Percentiles rank a stretch among this genome's conserved stretches.
phyloP scores from a whole-genome alignment of 2,888 invertebrate species.

The Galerucella pusilla region DNA sequence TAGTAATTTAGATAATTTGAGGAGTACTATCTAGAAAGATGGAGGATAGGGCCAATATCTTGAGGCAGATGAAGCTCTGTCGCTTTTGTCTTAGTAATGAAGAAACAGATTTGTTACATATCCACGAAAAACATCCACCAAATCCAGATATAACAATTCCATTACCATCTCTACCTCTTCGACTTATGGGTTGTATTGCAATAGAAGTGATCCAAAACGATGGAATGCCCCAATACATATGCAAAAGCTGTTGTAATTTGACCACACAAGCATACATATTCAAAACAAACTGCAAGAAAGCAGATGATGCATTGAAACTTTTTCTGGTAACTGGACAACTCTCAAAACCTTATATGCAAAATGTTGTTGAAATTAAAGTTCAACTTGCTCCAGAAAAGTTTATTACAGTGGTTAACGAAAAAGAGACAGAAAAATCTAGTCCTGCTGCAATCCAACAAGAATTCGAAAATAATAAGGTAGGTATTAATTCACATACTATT shows the following conservation, averaged over 20 bases:
- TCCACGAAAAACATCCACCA: conserved; percentile 72
- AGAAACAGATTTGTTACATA: conserved; percentile 72
- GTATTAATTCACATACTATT: background rate
- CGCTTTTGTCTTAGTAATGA: conserved; percentile 77
- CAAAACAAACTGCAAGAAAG: conserved; percentile 80
- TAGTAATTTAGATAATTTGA: background rate
- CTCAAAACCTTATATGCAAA: conserved; percentile 50
- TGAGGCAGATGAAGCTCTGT: conserved; percentile 75
- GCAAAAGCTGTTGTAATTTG: conserved; percentile 74
- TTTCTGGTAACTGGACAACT: conserved; percentile 74
- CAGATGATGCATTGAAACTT: conserved; percentile 77
- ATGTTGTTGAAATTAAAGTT: conserved; percentile 34
- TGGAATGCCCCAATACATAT: conserved; percentile 80
- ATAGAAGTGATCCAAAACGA: conserved; percentile 80
- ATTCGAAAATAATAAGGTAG: conserved; percentile 7
- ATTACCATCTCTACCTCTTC: conserved; percentile 73
- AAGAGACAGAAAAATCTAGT: conserved; percentile 25
- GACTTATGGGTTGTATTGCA: conserved; percentile 81
- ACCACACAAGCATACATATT: conserved; percentile 79
- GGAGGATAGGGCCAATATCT: conserved; percentile 51
- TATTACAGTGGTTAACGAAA: conserved; percentile 61
- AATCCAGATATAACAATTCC: conserved; percentile 67
- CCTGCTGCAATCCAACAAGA: background rate
- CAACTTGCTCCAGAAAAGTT: conserved; percentile 28
- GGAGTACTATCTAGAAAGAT: conserved; percentile 29